A percentile compares a stretch with the other conserved stretches of the same genome.
These are phyloP conservation scores for Leucoraja erinaceus DNA, from an alignment of 2,113 vertebrate species.

Conservation along the genomic window DNA sequence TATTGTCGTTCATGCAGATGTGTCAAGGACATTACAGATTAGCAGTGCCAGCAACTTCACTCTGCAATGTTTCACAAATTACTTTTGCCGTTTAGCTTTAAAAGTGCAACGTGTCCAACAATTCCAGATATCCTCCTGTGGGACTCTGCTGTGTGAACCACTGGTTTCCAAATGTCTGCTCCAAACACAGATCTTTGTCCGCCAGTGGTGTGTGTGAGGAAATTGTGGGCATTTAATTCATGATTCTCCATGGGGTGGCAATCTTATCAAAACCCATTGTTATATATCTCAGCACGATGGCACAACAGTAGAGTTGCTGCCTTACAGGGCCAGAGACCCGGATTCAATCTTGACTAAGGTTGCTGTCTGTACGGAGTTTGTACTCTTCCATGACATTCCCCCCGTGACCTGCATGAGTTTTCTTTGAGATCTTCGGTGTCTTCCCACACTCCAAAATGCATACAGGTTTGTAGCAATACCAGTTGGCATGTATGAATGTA, in stretches of 20 bases:
- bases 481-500: no score
- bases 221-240: no score
- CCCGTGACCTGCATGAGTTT: no score
- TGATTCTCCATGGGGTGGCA: background rate
- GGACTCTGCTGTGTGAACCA: background rate
- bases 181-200: no score
- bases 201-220: background rate
- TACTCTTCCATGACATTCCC: no score
- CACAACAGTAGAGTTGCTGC: no score
- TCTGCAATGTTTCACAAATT: background rate
- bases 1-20: background rate
- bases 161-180: background rate
- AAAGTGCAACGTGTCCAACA: background rate
- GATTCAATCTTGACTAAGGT: no score
- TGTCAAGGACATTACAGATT: background rate
- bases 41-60: background rate
- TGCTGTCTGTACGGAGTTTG: no score
- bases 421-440: no score
- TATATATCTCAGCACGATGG: background rate
- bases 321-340: no score
- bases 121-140: background rate
- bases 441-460: no score
- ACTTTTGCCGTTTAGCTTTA: background rate
- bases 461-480: no score
- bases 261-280: background rate